Evolutionary conservation across 2,113 vertebrate species (phyloP).

Genomic region (Cyprinodon brontotheroides): DNA sequence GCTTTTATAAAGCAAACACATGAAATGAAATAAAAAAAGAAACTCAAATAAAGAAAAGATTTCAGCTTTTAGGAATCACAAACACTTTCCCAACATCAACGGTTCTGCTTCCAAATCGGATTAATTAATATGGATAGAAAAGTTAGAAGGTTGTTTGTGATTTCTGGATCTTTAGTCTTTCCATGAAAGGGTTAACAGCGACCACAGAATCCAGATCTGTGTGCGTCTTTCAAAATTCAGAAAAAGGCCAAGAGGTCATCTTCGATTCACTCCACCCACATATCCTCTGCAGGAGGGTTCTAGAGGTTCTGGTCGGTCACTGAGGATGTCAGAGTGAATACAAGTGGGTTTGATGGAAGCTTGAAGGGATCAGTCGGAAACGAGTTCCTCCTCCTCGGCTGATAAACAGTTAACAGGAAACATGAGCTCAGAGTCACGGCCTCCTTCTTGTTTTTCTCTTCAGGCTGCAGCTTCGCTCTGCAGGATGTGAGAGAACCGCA

Average conservation of each 20-base stretch:
- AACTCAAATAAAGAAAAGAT: too few species aligned
- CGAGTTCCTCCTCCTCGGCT: constrained; percentile 1
- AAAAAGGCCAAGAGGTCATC: not conserved
- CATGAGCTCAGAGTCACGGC: constrained; percentile 43
- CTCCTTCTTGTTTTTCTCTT: constrained; percentile 21
- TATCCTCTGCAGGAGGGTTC: not conserved
- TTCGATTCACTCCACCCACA: not conserved
- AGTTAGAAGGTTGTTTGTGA: not conserved
- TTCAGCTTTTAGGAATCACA: too few species aligned
- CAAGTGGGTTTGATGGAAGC: too few species aligned
- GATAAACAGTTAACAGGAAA: constrained; percentile 53
- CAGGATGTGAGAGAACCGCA: constrained; percentile 36
- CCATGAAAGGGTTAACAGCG: not conserved
- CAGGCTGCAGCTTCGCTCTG: constrained; percentile 8
- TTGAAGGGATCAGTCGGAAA: too few species aligned
- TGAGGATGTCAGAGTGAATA: not conserved
- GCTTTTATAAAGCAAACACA: too few species aligned
- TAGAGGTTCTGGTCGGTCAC: not conserved
- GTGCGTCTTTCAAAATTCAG: not conserved
- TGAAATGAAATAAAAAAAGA: too few species aligned
- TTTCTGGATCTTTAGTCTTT: not conserved
- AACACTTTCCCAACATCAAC: not conserved
- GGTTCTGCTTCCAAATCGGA: not conserved
- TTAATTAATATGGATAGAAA: not conserved
- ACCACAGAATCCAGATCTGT: not conserved